Percentiles rank a stretch among this genome's conserved stretches.
Conservation (phyloP, 2,888 invertebrate genomes). For the Pollenia griseotomentosa region DNA sequence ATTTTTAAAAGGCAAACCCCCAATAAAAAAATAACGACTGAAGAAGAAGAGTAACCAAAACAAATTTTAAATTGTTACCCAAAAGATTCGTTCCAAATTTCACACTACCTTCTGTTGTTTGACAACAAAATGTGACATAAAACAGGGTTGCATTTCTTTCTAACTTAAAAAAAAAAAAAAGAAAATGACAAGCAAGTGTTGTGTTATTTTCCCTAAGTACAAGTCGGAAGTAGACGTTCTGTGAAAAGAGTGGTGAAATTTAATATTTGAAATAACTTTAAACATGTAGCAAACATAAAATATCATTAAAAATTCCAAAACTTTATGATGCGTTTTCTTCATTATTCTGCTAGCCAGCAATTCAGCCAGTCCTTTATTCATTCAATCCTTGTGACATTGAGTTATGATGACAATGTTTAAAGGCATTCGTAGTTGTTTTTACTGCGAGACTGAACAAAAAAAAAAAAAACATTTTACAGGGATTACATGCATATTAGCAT, state of each 20-base stretch:
- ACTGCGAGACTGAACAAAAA: constrained; percentile 1
- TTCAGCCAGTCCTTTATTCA: constrained; percentile 8
- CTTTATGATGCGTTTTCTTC: constrained; percentile 61
- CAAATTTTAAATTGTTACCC: constrained; percentile 68
- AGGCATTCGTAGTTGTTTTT: constrained; percentile 4
- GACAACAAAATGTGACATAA: constrained; percentile 74
- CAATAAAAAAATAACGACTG: background rate
- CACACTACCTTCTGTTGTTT: constrained; percentile 81
- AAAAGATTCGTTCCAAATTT: constrained; percentile 81
- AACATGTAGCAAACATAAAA: constrained; percentile 44
- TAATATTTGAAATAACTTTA: constrained; percentile 72
- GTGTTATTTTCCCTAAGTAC: constrained; percentile 31
- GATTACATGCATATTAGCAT: constrained; percentile 74
- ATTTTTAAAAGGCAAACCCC: constrained; percentile 49
- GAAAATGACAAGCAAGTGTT: constrained; percentile 28
- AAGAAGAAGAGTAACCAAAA: constrained; percentile 50
- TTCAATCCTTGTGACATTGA: constrained; percentile 63
- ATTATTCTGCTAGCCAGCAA: constrained; percentile 4
- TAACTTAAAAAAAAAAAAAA: constrained; percentile 1
- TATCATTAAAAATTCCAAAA: constrained; percentile 67
- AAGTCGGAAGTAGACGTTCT: background rate
- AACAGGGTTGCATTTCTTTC: constrained; percentile 53
- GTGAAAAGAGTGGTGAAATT: constrained; percentile 64
- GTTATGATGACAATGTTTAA: constrained; percentile 62
- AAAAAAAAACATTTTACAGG: constrained; percentile 59